Evolutionary conservation across 1,140 invertebrate species (phyloP).

Genomic region (Frieseomelitta varia): DNA sequence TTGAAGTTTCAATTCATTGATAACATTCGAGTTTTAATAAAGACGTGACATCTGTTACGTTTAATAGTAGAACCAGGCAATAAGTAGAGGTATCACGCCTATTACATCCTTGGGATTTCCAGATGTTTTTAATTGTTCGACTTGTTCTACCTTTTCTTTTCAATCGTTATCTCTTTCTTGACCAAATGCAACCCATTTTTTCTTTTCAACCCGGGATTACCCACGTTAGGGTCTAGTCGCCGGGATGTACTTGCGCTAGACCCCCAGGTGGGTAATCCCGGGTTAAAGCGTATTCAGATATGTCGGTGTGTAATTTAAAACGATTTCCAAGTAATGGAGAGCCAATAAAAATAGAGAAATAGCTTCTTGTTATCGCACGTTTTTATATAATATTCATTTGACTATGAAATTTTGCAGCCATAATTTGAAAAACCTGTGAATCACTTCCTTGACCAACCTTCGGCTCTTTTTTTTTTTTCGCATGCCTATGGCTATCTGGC

Average conservation of each 20-base stretch:
- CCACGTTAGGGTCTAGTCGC: too few relatives aligned
- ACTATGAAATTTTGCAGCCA: constrained; percentile 14
- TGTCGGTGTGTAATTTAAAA: neutral
- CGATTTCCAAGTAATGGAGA: neutral
- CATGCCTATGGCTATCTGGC: neutral
- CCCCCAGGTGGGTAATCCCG: too few relatives aligned
- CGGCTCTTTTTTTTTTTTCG: neutral
- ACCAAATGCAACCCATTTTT: neutral
- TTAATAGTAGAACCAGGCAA: neutral
- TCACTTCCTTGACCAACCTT: constrained; percentile 13
- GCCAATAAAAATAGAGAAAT: too few relatives aligned
- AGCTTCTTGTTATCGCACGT: too few relatives aligned
- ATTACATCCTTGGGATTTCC: neutral
- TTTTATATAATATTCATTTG: neutral
- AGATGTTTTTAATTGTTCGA: neutral
- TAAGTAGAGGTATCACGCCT: neutral
- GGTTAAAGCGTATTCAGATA: neutral
- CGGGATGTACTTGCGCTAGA: too few relatives aligned
- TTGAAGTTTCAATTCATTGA: neutral
- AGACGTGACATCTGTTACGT: neutral
- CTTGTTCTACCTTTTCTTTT: neutral
- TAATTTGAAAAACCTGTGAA: constrained; percentile 3
- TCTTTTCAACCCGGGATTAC: too few relatives aligned
- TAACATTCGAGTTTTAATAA: neutral
- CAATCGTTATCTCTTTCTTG: neutral